phyloP scores from a whole-genome alignment of 2,797 vertebrate species.

The Gephyroberyx darwinii region DNA sequence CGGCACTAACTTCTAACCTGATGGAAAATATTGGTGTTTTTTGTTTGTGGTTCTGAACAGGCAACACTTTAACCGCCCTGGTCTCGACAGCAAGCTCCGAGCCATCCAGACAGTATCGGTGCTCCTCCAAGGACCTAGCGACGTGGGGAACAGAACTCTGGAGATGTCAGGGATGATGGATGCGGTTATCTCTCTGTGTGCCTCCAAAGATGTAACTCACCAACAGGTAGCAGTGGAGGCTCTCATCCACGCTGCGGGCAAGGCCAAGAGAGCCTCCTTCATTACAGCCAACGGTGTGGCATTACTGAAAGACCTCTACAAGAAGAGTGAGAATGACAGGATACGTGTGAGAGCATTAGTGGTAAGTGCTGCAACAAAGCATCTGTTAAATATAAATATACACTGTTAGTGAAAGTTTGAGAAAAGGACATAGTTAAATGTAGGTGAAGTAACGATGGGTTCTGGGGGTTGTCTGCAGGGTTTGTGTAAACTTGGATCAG shows the following conservation, averaged over 20 bases:
- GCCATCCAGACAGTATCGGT: conserved; percentile 94
- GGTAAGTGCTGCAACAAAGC: conserved; percentile 79
- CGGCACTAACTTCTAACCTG: background rate
- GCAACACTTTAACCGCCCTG: conserved; percentile 84
- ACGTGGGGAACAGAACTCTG: conserved; percentile 91
- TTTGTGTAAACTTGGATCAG: conserved; percentile 94
- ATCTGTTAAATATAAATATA: background rate
- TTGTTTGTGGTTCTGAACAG: conserved; percentile 67
- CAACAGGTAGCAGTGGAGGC: conserved; percentile 97
- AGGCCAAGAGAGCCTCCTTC: conserved; percentile 96
- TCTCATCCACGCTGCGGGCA: conserved; percentile 94
- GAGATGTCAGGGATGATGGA: conserved; percentile 96
- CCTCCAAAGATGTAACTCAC: conserved; percentile 86
- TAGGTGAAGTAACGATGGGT: conserved; percentile 8
- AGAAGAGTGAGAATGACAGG: conserved; percentile 92
- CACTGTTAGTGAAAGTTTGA: background rate
- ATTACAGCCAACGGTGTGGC: conserved; percentile 94
- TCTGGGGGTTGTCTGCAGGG: conserved; percentile 80
- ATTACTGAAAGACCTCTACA: conserved; percentile 97
- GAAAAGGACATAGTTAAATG: conserved; percentile 14
- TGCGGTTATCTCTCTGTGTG: conserved; percentile 89
- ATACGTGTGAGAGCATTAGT: conserved; percentile 96
- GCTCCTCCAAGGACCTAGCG: conserved; percentile 94
- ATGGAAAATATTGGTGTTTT: conserved; percentile 13
- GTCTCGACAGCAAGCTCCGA: conserved; percentile 85